Evolutionary conservation across 2,797 vertebrate genomes (phyloP), one percentile per base, ranked within the genome.

Genomic region (Falco novaeseelandiae): DNA sequence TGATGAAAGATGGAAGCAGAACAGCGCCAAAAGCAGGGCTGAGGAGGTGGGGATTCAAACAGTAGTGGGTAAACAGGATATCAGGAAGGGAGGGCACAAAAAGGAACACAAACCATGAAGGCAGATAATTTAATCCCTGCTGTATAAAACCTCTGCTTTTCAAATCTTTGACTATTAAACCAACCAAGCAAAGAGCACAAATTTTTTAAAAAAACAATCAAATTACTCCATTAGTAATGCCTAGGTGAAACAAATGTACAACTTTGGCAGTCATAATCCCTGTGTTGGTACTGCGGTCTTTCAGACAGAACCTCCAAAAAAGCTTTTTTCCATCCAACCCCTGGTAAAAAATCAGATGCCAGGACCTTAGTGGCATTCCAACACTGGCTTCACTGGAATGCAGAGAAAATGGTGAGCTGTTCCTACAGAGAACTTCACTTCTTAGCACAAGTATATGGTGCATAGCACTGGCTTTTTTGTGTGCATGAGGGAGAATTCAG

Each of bases 111-210:
- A 55, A 32, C 18, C 23, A 26, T 36, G 70, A 79, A 70, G 38
- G 25, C 30, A 86, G 54, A 52, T 58, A 63, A 73, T 73, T 55
- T 76, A 82, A 90, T 67, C 16, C 26, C 10, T 58, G 27, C 10
- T 20, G 8, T 38, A 92, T 26, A 67, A 89, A 86, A 70, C 0
- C 5, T 30, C 27, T 72, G 4, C 2, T 88, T 89, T 77, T 74
- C 26, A 71, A 52, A 78, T 20, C 13, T 9, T 57, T 87, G 19
- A 17, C 59, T 82, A 55, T 46, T 78, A 83, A 88, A 77, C 11
- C 13, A 77, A 78, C 2, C 4, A 93, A 79, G 14, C 6, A 87
- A 38, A 0, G 0, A 59, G 2, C 11, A 32, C 1, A 27, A 5
- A 17, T 19, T 82, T 71, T 70, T 4, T n/a, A 52, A 92, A 52